Evolutionary conservation across 2,113 vertebrate genomes (phyloP), one percentile per base, ranked within the genome.

Genomic region (Microtus ochrogaster): DNA sequence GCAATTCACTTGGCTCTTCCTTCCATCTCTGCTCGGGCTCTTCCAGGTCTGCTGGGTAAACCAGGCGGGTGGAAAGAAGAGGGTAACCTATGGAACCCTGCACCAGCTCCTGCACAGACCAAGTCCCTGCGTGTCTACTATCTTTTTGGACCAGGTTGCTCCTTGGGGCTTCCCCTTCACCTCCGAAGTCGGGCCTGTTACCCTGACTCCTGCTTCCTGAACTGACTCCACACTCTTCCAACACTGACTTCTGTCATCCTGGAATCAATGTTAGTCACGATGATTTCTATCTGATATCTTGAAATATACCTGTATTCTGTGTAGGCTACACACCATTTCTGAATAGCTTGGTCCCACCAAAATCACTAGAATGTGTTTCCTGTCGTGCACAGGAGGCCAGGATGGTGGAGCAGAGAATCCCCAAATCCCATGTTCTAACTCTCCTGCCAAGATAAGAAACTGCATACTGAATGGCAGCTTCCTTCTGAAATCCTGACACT

Each of bases 281-380:
- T 65, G 68, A 70, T 81, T 91, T 94, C 74, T 66, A 82, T 26
- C 39, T 89, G 72, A 65, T 41, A 58, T n/a, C 52, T 84, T 91
- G 30, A 44, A 78, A 78, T 82, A 91, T 0, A 41, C 49, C 72
- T 3, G 58, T 17, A 22, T 39, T 63, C 58, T 76, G 82, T 87
- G 36, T 58, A 68, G 91, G 22, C 44, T 33, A 36, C 30, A 55
- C 4, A 77, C 24, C 36, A 41, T 81, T 88, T 95, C 85, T 95
- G 79, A 88, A 76, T 72, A 58, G 73, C 94, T 41, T 93, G 58
- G 21, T 33, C 24, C 63, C 44, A 74, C 9, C 12, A 58, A 74
- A 70, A 84, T 68, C 89, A 88, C 26, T 41, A 79, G 39, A 61
- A 26, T 10, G 61, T 44, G 81, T 76, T 93, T 44, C 73, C 66